A percentile compares a stretch with the other conserved stretches of the same genome.
Conservation (phyloP, 1,140 invertebrate species). For the Patella vulgata region DNA sequence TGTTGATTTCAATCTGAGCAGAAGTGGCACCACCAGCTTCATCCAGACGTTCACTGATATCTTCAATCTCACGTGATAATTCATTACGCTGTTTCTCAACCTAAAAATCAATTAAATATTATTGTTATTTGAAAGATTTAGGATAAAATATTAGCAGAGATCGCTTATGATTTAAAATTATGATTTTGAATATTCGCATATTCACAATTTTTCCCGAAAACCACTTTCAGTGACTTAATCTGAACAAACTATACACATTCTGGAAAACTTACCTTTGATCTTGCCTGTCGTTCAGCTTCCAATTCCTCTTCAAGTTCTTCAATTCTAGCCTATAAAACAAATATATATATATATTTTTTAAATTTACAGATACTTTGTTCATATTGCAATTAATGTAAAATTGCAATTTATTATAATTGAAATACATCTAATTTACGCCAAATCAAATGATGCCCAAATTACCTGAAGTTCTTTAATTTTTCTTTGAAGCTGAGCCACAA, state of each 20-base stretch:
- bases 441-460: neutral
- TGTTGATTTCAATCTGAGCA: conserved; percentile 98
- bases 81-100: conserved; percentile 98
- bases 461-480: conserved; percentile 7
- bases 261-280: conserved; percentile 10
- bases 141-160: too few relatives aligned
- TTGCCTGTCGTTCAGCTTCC: neutral
- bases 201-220: too few relatives aligned
- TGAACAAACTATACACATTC: too few relatives aligned
- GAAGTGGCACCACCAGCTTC: conserved; percentile 99
- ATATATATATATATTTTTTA: too few relatives aligned
- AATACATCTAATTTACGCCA: neutral
- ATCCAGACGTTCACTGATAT: conserved; percentile 95
- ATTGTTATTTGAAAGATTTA: neutral
- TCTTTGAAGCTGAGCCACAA: neutral
- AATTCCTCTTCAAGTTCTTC: conserved; percentile 2
- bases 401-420: neutral
- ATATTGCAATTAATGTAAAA: too few relatives aligned
- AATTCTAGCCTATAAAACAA: neutral
- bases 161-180: too few relatives aligned
- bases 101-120: too few relatives aligned
- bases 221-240: too few relatives aligned
- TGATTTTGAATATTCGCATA: too few relatives aligned
- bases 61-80: conserved; percentile 94
- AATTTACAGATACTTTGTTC: too few relatives aligned